Evolutionary conservation across 2,113 vertebrate genomes (phyloP).

Genomic region (Odontophorus gujanensis): DNA sequence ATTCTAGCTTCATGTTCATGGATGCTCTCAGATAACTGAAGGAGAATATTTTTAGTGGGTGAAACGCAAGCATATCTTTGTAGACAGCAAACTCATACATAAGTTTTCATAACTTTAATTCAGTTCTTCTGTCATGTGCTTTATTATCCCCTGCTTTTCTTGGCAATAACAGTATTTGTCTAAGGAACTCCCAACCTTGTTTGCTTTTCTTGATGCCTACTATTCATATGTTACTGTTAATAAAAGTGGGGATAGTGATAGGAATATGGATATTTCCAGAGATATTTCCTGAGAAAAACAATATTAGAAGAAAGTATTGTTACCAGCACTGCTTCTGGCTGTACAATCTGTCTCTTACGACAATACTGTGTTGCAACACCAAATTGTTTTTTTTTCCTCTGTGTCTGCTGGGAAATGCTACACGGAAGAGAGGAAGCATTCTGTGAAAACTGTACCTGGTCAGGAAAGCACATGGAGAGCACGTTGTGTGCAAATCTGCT

Average conservation of each 20-base stretch:
- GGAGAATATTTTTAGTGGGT: background rate
- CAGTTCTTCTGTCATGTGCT: background rate
- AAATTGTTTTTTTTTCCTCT: background rate
- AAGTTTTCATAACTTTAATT: background rate
- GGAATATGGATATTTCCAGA: background rate
- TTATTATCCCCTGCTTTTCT: background rate
- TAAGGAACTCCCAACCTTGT: background rate
- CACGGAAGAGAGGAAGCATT: fast-evolving
- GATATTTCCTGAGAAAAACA: background rate
- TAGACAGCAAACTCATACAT: background rate
- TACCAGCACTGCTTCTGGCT: background rate
- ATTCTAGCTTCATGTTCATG: background rate
- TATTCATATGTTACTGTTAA: background rate
- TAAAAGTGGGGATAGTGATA: background rate
- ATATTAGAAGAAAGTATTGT: background rate
- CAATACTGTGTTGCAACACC: background rate
- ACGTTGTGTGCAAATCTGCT: fast-evolving
- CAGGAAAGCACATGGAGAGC: background rate
- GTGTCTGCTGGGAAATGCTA: background rate
- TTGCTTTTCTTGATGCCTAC: background rate
- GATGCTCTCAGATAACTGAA: background rate
- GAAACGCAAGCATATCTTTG: background rate
- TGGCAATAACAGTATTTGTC: background rate
- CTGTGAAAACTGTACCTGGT: background rate
- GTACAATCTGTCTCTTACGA: background rate